Percentiles rank a stretch among this genome's conserved stretches.
phyloP scores from a whole-genome alignment of 1,140 invertebrate genomes.

The Tetramorium alpestre region DNA sequence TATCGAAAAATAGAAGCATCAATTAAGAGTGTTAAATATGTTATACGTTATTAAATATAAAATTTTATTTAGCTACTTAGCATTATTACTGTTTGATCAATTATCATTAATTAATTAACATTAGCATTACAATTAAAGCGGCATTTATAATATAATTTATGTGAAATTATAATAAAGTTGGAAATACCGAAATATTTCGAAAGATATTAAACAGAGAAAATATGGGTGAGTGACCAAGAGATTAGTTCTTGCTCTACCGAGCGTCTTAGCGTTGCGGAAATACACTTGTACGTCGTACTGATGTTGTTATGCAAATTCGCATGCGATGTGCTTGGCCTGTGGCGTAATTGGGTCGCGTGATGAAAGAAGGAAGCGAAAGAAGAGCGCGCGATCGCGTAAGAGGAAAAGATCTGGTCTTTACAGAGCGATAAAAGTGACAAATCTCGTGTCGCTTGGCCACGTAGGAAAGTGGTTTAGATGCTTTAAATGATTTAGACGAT shows the following conservation, averaged over 20 bases:
- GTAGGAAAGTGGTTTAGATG: slow-evolving; percentile 39
- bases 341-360: slow-evolving; percentile 47
- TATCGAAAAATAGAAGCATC: neutral
- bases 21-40: too few relatives aligned
- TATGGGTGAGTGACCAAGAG: neutral
- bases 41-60: neutral
- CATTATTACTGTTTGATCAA: neutral
- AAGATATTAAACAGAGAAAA: neutral
- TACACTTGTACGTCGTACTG: neutral
- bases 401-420: neutral
- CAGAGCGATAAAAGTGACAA: slow-evolving; percentile 28
- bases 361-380: slow-evolving; percentile 51
- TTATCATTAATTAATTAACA: neutral
- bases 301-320: slow-evolving; percentile 43
- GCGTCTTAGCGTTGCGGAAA: neutral
- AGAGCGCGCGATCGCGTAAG: slow-evolving; percentile 23
- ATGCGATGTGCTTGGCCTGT: slow-evolving; percentile 33
- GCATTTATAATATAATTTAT: neutral
- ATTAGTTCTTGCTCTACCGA: neutral
- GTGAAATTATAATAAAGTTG: neutral
- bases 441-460: neutral
- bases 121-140: neutral
- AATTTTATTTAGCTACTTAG: neutral
- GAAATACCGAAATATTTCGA: neutral
- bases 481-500: slow-evolving; percentile 15